Evolutionary conservation across 2,113 vertebrate genomes (phyloP).

Genomic region (Hyaena hyaena): DNA sequence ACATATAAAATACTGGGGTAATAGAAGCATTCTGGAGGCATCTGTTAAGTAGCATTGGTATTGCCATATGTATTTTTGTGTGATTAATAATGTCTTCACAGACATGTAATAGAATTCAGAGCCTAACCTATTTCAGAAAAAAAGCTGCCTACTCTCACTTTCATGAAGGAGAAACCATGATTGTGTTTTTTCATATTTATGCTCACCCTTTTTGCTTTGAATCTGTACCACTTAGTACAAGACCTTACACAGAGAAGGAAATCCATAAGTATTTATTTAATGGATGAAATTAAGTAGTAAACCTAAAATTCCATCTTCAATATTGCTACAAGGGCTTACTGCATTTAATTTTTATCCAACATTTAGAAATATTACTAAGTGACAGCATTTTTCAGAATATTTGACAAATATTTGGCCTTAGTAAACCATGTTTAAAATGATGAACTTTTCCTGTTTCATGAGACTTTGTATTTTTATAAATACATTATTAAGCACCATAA

Average conservation of each 20-base stretch:
- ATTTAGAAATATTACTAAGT: constrained; percentile 6
- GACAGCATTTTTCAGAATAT: background rate
- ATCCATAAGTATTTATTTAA: background rate
- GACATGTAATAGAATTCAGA: background rate
- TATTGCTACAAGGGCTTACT: background rate
- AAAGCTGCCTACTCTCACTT: background rate
- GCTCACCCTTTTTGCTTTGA: background rate
- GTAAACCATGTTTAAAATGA: background rate
- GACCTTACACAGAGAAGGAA: background rate
- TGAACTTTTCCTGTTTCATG: background rate
- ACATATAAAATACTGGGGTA: background rate
- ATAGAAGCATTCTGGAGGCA: background rate
- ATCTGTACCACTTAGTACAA: background rate
- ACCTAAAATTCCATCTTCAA: background rate
- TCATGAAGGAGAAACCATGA: background rate
- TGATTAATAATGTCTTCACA: background rate
- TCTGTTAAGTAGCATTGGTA: background rate
- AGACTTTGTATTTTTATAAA: background rate
- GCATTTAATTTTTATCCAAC: background rate
- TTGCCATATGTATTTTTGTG: background rate
- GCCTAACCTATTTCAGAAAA: background rate
- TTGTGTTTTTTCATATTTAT: background rate
- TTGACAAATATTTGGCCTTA: background rate
- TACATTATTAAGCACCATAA: background rate
- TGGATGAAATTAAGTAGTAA: background rate